Conservation (phyloP, 2,113 vertebrate species). For the Cariama cristata region DNA sequence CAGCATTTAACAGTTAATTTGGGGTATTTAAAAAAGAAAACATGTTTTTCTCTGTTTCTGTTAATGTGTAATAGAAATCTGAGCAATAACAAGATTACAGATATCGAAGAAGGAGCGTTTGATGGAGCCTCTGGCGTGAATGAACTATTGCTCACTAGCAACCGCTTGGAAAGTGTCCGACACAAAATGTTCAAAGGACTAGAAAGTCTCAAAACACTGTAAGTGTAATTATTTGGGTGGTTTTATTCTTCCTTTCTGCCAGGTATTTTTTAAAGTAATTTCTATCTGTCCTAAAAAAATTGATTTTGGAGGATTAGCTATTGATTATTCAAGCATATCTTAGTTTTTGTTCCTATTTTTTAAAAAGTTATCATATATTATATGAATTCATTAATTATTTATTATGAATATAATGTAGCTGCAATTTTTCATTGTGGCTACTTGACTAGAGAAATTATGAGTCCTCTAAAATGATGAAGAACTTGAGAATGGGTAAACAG, state of each 20-base stretch:
- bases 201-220: slow-evolving; percentile 94
- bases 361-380: neutral
- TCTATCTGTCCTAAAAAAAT: neutral
- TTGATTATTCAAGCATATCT: neutral
- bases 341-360: neutral
- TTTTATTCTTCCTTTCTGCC: neutral
- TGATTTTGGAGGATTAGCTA: neutral
- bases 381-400: neutral
- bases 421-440: neutral
- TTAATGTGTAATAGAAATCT: slow-evolving; percentile 84
- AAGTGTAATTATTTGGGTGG: slow-evolving; percentile 55
- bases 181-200: slow-evolving; percentile 96
- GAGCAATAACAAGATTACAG: slow-evolving; percentile 97
- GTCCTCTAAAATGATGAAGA: neutral
- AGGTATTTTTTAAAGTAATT: neutral
- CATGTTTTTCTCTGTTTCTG: neutral
- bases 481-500: neutral
- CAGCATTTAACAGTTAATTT: neutral
- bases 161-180: slow-evolving; percentile 90
- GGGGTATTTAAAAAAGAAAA: neutral
- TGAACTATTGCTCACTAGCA: slow-evolving; percentile 93
- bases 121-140: slow-evolving; percentile 94
- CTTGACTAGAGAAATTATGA: neutral
- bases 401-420: neutral
- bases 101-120: slow-evolving; percentile 97